A percentile compares a stretch with the other conserved stretches of the same genome.
phyloP scores from a whole-genome alignment of 2,888 invertebrate species.

The Macaria notata region DNA sequence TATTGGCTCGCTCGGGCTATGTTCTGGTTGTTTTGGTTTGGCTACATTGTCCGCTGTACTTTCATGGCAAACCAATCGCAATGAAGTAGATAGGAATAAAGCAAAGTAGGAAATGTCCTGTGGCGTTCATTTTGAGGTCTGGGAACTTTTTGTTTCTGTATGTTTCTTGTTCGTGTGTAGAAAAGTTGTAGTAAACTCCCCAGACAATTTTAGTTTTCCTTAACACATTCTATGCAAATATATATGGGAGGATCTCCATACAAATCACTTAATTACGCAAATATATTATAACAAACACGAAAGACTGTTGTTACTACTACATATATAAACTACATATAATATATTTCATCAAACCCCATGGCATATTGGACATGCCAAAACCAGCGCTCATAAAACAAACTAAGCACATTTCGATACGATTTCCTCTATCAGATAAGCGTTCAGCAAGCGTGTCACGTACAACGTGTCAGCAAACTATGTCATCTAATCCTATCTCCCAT shows the following conservation, averaged over 20 bases:
- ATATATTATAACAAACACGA: too few species aligned
- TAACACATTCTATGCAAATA: too few species aligned
- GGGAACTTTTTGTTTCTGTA: too few species aligned
- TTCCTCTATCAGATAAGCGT: background rate
- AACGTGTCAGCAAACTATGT: conserved; percentile 13
- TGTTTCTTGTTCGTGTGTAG: too few species aligned
- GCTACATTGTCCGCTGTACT: conserved; percentile 3
- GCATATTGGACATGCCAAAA: too few species aligned
- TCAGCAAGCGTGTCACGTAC: conserved; percentile 3
- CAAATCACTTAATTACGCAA: too few species aligned
- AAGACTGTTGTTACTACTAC: too few species aligned
- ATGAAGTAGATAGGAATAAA: background rate
- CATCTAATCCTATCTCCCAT: conserved; percentile 7
- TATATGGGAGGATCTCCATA: too few species aligned
- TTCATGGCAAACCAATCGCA: conserved; percentile 2
- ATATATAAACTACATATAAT: too few species aligned
- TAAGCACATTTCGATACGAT: background rate
- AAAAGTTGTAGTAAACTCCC: too few species aligned
- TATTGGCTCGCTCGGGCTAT: conserved; percentile 11
- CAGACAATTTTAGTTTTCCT: too few species aligned
- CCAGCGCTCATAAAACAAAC: background rate
- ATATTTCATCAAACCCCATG: too few species aligned
- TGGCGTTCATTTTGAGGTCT: background rate
- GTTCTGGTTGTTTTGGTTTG: conserved; percentile 10
- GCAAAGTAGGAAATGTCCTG: background rate